A percentile compares a stretch with the other conserved stretches of the same genome.
Conservation (phyloP, 2,797 vertebrate genomes). For the Karalla daura region DNA sequence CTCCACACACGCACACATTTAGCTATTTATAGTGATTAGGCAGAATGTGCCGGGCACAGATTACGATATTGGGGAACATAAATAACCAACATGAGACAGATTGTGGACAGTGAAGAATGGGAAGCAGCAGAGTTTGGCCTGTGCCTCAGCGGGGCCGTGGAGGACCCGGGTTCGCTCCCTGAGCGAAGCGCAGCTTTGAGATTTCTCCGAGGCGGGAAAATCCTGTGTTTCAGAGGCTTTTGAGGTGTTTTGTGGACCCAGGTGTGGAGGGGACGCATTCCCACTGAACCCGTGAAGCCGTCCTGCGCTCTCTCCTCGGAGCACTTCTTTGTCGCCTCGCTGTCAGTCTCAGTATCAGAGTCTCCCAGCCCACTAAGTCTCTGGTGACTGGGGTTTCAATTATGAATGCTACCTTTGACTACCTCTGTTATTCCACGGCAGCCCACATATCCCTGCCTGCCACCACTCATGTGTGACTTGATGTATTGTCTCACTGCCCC, state of each 20-base stretch:
- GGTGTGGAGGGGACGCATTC: constrained; percentile 56
- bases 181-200: too few species aligned
- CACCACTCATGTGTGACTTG: constrained; percentile 83
- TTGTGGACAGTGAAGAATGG: too few species aligned
- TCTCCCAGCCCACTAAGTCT: constrained; percentile 74
- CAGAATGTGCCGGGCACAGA: background rate
- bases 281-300: constrained; percentile 56
- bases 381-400: constrained; percentile 75
- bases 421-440: constrained; percentile 73
- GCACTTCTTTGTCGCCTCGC: constrained; percentile 70
- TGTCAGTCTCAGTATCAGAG: constrained; percentile 77
- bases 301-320: constrained; percentile 51
- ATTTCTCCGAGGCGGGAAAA: constrained; percentile 6
- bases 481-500: constrained; percentile 81
- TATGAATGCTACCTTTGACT: constrained; percentile 79
- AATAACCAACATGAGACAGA: too few species aligned
- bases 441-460: constrained; percentile 76
- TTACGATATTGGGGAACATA: background rate
- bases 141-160: too few species aligned
- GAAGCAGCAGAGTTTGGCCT: too few species aligned
- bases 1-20: background rate
- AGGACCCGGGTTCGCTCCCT: too few species aligned
- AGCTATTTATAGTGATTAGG: background rate
- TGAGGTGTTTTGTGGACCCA: constrained; percentile 45
- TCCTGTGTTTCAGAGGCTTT: constrained; percentile 30